Evolutionary conservation across 2,888 invertebrate species (phyloP).

Genomic region (Cataglyphis altisquamis): DNA sequence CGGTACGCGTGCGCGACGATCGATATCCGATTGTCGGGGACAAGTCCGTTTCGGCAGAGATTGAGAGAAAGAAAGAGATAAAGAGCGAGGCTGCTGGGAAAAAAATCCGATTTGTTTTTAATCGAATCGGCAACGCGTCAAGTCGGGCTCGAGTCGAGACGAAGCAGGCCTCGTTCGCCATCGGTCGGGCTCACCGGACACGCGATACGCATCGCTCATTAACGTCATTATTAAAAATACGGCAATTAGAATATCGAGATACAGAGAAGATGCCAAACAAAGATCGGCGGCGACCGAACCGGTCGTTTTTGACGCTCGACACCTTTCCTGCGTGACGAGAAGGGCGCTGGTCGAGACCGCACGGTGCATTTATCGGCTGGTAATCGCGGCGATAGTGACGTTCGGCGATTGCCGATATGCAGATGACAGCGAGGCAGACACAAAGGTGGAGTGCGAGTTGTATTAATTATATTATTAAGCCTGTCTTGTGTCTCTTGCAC

Average conservation of each 20-base stretch:
- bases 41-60: conserved; percentile 66
- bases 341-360: neutral
- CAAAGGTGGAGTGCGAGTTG: conserved; percentile 3
- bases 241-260: conserved; percentile 75
- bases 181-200: conserved; percentile 66
- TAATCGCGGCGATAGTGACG: conserved; percentile 45
- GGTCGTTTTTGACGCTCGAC: conserved; percentile 30
- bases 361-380: conserved; percentile 33
- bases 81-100: neutral
- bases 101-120: conserved; percentile 76
- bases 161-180: conserved; percentile 13
- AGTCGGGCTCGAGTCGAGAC: conserved; percentile 25
- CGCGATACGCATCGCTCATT: conserved; percentile 79
- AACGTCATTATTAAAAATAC: conserved; percentile 79
- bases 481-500: conserved; percentile 1
- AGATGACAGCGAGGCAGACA: conserved; percentile 31
- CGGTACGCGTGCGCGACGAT: conserved; percentile 65
- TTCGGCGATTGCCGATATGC: conserved; percentile 49
- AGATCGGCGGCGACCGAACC: conserved; percentile 10
- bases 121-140: conserved; percentile 72
- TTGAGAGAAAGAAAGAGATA: conserved; percentile 9
- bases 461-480: conserved; percentile 51
- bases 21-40: conserved; percentile 62
- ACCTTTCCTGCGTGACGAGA: conserved; percentile 55
- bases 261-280: conserved; percentile 58